These are phyloP conservation scores for Catharus bicknelli DNA, from an alignment of 2,113 vertebrate genomes.

Conservation along the genomic window DNA sequence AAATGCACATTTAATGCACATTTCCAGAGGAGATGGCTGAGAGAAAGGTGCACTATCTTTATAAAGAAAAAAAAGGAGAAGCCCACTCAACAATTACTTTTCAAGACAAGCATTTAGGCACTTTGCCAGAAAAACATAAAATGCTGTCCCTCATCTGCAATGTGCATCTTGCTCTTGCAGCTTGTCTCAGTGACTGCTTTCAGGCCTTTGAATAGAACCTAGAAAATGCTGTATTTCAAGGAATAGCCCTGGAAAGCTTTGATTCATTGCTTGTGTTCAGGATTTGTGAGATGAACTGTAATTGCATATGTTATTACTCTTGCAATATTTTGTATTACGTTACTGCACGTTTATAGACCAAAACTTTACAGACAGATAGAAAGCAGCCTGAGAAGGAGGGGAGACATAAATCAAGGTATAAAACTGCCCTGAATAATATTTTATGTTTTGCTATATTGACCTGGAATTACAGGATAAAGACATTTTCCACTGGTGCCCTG, in stretches of 20 bases:
- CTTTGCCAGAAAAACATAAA: conserved; percentile 24
- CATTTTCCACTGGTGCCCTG: conserved; percentile 20
- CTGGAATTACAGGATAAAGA: conserved; percentile 52
- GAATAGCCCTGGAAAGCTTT: conserved; percentile 27
- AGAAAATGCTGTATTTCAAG: conserved; percentile 16
- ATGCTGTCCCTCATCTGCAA: conserved; percentile 16
- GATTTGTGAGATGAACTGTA: conserved; percentile 47
- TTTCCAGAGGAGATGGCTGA: neutral
- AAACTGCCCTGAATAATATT: conserved; percentile 52
- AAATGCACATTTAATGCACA: neutral
- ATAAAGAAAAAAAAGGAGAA: neutral
- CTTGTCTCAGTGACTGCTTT: neutral
- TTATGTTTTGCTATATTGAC: conserved; percentile 50
- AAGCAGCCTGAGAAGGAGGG: conserved; percentile 33
- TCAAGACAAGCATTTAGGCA: conserved; percentile 49
- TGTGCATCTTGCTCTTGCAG: neutral
- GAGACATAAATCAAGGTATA: conserved; percentile 50
- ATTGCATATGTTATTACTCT: conserved; percentile 49
- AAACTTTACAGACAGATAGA: conserved; percentile 58
- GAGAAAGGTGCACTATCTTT: conserved; percentile 4
- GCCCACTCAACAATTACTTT: conserved; percentile 52
- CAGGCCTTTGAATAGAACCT: neutral
- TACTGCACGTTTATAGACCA: conserved; percentile 52
- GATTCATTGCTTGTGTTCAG: conserved; percentile 48
- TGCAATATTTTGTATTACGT: conserved; percentile 50